Percentiles rank a stretch among this genome's conserved stretches.
Conservation (phyloP, 2,113 vertebrate species). For the Tetrax tetrax region DNA sequence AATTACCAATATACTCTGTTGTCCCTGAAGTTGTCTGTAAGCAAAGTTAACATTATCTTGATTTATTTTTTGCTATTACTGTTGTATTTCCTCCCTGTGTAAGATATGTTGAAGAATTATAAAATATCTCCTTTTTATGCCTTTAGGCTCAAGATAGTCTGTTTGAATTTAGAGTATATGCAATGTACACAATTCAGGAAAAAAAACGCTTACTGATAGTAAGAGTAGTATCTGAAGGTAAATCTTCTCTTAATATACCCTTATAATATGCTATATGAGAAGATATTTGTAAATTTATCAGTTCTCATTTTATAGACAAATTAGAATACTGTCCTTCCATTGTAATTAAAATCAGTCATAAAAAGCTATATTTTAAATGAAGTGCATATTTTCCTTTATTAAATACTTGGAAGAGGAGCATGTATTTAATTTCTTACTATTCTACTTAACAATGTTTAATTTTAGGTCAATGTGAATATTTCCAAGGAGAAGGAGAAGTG, state of each 20-base stretch:
- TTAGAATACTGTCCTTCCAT: neutral
- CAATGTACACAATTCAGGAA: neutral
- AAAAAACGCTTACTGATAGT: neutral
- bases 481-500: constrained; percentile 6
- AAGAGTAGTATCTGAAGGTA: neutral
- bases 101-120: neutral
- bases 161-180: neutral
- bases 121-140: neutral
- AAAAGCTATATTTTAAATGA: neutral
- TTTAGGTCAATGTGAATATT: constrained; percentile 45
- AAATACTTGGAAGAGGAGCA: neutral
- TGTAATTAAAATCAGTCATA: neutral
- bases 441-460: neutral
- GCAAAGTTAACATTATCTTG: neutral
- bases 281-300: neutral
- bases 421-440: neutral
- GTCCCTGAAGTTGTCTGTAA: neutral
- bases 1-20: neutral
- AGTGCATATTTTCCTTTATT: neutral
- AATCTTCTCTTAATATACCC: neutral
- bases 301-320: neutral
- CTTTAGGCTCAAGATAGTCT: neutral
- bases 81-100: neutral
- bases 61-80: neutral
- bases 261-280: neutral